Evolutionary conservation across 1,140 invertebrate genomes (phyloP).

Genomic region (Aporrectodea caliginosa): DNA sequence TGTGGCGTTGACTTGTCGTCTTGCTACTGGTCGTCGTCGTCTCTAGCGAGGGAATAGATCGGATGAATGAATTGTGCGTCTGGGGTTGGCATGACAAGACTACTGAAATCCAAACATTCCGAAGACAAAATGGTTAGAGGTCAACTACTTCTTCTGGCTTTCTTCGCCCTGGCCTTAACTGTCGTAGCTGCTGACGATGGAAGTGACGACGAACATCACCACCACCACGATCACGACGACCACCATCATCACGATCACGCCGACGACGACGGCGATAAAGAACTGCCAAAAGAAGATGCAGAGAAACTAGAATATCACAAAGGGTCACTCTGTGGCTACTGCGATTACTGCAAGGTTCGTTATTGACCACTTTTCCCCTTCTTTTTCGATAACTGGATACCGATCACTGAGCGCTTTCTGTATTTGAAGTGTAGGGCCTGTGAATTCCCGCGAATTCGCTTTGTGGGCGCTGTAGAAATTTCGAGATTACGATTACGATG

Average conservation of each 20-base stretch:
- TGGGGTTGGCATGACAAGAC: no score
- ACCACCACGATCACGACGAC: neutral
- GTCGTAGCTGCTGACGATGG: neutral
- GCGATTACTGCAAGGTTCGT: constrained; percentile 30
- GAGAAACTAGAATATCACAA: constrained; percentile 29
- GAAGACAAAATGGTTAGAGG: neutral
- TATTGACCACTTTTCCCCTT: neutral
- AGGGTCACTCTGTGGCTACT: constrained; percentile 34
- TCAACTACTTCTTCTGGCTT: neutral
- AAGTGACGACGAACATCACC: neutral
- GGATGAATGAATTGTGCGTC: no score
- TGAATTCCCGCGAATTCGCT: no score
- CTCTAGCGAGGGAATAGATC: no score
- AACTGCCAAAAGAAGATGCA: constrained; percentile 9
- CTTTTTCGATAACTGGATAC: no score
- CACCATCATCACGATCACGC: constrained; percentile 3
- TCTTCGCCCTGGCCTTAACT: neutral
- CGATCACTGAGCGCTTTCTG: no score
- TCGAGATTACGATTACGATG: no score
- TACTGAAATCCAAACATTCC: no score
- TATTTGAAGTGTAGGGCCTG: no score
- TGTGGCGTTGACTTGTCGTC: no score
- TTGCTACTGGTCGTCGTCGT: no score
- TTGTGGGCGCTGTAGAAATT: no score
- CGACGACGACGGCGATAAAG: neutral